Conservation (phyloP, 2,888 invertebrate genomes). For the Pollenia labialis region DNA sequence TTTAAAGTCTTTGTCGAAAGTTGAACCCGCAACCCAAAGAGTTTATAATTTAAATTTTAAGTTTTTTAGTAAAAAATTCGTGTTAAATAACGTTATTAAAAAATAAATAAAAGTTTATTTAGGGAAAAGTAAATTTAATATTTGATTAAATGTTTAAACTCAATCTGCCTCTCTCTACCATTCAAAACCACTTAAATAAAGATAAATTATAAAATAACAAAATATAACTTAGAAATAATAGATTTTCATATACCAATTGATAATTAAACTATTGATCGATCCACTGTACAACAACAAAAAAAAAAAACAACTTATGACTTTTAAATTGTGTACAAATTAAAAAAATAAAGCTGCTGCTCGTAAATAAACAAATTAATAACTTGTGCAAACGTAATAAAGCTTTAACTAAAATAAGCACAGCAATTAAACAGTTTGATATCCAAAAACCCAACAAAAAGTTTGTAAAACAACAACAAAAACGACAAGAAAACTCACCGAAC, state of each 20-base stretch:
- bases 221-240: background rate
- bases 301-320: background rate
- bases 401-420: constrained; percentile 10
- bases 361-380: constrained; percentile 14
- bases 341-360: background rate
- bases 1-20: too few relatives aligned
- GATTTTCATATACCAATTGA: background rate
- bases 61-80: too few relatives aligned
- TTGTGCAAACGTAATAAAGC: constrained; percentile 14
- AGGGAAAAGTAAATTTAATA: too few relatives aligned
- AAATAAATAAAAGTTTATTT: too few relatives aligned
- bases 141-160: too few relatives aligned
- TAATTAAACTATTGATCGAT: constrained; percentile 13
- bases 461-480: background rate
- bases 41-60: too few relatives aligned
- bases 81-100: too few relatives aligned
- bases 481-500: constrained; percentile 9
- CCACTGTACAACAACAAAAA: background rate
- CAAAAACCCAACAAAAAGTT: constrained; percentile 5
- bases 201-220: background rate
- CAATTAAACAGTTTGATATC: constrained; percentile 35
- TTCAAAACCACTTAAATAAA: background rate
- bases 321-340: background rate
- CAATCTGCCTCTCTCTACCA: too few relatives aligned
- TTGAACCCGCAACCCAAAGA: too few relatives aligned